These are phyloP conservation scores for Colostygia pectinataria DNA, from an alignment of 2,888 invertebrate genomes.

Conservation along the genomic window DNA sequence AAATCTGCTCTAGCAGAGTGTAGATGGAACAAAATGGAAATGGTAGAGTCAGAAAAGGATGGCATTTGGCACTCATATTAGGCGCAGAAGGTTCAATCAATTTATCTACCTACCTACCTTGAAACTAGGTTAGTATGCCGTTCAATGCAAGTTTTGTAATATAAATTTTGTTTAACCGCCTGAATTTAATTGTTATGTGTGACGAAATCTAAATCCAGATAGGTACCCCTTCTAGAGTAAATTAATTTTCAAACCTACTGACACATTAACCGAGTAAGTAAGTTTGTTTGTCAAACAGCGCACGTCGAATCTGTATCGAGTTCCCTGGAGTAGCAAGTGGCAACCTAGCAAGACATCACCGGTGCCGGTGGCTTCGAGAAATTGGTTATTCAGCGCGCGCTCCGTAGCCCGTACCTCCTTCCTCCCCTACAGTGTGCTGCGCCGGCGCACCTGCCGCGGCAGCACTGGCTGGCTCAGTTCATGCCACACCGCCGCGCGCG, in stretches of 20 bases:
- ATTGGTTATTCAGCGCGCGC: conserved; percentile 66
- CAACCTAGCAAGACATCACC: background rate
- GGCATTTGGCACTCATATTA: too few relatives aligned
- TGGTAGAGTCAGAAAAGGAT: too few relatives aligned
- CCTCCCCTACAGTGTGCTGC: conserved; percentile 34
- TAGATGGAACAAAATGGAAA: too few relatives aligned
- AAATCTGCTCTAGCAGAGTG: too few relatives aligned
- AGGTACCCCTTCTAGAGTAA: background rate
- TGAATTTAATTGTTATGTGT: too few relatives aligned
- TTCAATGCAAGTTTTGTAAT: too few relatives aligned
- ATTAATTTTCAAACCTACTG: conserved; percentile 34
- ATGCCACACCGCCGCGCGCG: conserved; percentile 45
- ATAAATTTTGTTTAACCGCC: too few relatives aligned
- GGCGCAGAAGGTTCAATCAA: too few relatives aligned
- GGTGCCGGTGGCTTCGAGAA: conserved; percentile 30
- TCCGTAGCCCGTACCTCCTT: conserved; percentile 39
- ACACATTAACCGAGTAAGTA: conserved; percentile 41
- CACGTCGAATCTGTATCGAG: conserved; percentile 38
- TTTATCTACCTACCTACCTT: too few relatives aligned
- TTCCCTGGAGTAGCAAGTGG: conserved; percentile 48
- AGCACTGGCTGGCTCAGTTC: conserved; percentile 44
- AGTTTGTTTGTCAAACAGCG: conserved; percentile 33
- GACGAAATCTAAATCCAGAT: too few relatives aligned
- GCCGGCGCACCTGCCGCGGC: conserved; percentile 56
- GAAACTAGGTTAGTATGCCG: too few relatives aligned